Base-by-base conservation (phyloP, 2,888 invertebrate genomes). In the Rosalia funebris region DNA sequence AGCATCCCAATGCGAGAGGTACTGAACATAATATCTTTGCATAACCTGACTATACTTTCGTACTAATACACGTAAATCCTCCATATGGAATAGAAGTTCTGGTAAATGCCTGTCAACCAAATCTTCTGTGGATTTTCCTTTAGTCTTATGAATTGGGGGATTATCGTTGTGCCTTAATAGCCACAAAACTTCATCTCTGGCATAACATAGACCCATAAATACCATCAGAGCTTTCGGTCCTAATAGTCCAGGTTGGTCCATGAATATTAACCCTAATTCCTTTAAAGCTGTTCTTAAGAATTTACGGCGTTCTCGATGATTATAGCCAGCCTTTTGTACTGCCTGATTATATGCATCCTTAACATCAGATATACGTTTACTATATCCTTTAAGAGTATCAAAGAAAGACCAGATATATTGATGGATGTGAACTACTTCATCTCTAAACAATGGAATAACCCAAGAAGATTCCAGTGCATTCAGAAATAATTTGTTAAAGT, bases 181-280 rank as follows among this genome's bases (percentile, higher is more conserved):
- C 99, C 99, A 99, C 47, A 92, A 88, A 15, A 99, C 93, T 84
- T 99, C 99, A 84, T 99, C 99, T 72, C 98, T 87, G 0, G 98
- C 92, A 81, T 96, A 92, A 65, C 96, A 95, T 7, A 99, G 84
- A 0, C 95, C 98, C 88, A 98, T 97, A 78, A 99, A 95, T 68
- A 99, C 94, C 75, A 96, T 89, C 58, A 99, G 84, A 4, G 96
- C 95, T 84, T 99, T 99, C 0, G 99, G 99, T 0, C 99, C 99
- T 39, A 99, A 83, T 15, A 99, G 84, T 0, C 99, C 98, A 1
- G 99, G 99, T 79, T 99, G 98, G 82, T 99, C 99, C 11, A 97
- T 95, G 78, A 99, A 88, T 72, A 99, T 93, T 1, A 97, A 85
- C 0, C 95, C 94, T 62, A 99, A 83, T 81, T 99, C 99, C 78